phyloP scores from a whole-genome alignment of 2,888 invertebrate species.

The Rosalia funebris region DNA sequence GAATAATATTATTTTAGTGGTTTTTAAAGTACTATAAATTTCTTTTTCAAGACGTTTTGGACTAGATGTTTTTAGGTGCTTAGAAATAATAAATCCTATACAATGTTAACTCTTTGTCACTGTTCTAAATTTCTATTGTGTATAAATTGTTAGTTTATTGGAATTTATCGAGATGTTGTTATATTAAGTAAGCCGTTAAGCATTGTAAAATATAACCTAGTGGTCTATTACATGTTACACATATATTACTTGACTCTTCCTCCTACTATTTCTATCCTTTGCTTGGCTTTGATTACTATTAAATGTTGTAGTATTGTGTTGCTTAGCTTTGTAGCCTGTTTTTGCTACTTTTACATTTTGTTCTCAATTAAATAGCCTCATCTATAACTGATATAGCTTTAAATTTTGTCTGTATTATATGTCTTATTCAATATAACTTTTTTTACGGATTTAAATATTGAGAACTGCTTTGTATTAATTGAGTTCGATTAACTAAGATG shows the following conservation, averaged over 20 bases:
- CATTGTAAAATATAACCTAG: slow-evolving; percentile 13
- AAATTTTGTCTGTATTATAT: too few species aligned
- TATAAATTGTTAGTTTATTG: slow-evolving; percentile 6
- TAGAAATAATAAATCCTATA: not conserved
- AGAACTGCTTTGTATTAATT: too few species aligned
- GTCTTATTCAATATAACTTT: too few species aligned
- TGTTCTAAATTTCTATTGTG: slow-evolving; percentile 4
- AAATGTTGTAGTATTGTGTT: slow-evolving; percentile 51
- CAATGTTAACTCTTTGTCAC: slow-evolving; percentile 13
- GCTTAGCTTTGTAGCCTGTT: slow-evolving; percentile 58
- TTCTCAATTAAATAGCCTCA: slow-evolving; percentile 10
- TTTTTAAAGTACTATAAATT: too few species aligned
- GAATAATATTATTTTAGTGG: too few species aligned
- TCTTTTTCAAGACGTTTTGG: too few species aligned
- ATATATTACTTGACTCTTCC: slow-evolving; percentile 43
- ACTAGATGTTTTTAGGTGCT: too few species aligned
- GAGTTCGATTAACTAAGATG: too few species aligned
- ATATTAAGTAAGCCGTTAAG: slow-evolving; percentile 9
- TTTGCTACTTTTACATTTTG: slow-evolving; percentile 26
- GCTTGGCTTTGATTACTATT: slow-evolving; percentile 55
- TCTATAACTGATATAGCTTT: too few species aligned
- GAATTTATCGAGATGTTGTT: too few species aligned
- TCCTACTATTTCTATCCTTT: slow-evolving; percentile 49
- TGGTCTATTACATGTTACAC: slow-evolving; percentile 50
- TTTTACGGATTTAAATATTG: too few species aligned